Base-by-base conservation (phyloP, 2,888 invertebrate genomes). In the Clunio marinus region DNA sequence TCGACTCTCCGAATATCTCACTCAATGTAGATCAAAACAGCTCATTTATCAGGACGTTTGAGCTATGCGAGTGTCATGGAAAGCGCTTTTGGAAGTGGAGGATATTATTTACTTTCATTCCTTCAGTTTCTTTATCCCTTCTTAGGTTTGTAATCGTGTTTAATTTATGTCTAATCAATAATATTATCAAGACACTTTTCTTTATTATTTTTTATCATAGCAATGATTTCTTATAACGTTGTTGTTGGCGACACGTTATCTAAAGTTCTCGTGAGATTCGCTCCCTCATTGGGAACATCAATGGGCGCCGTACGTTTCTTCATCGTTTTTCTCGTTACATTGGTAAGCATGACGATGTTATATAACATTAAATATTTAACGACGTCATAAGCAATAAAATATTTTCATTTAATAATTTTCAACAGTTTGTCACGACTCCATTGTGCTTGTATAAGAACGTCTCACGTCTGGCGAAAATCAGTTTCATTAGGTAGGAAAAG, bases 171-270 rank as follows among this genome's bases (percentile, higher is more conserved):
- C n/a, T n/a, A n/a, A n/a, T n/a, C n/a, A n/a, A n/a, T n/a, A n/a
- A n/a, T n/a, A n/a, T n/a, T n/a, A n/a, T n/a, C n/a, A n/a, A n/a
- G n/a, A n/a, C n/a, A n/a, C n/a, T n/a, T n/a, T n/a, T n/a, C n/a
- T n/a, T n/a, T n/a, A n/a, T n/a, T n/a, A n/a, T 58, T 68, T 71
- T 69, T 70, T 70, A 68, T 82, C 82, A 41, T 81, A 91, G 91
- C 91, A 7, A 91, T 92, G 91, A 88, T 91, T 70, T 91, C 91
- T 69, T 92, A 92, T 78, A 92, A 92, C 77, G 88, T 92, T 17
- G 91, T 91, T 20, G 91, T 92, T 28, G 92, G 91, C 20, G 92
- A 93, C 75, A 92, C 91, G 0, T 83, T 91, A 51, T 91, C 91
- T 15, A 91, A 91, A 79, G 88, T 92, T 17, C 80, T 91, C 69